Conservation (phyloP, 2,113 vertebrate species). For the Oryzias javanicus region DNA sequence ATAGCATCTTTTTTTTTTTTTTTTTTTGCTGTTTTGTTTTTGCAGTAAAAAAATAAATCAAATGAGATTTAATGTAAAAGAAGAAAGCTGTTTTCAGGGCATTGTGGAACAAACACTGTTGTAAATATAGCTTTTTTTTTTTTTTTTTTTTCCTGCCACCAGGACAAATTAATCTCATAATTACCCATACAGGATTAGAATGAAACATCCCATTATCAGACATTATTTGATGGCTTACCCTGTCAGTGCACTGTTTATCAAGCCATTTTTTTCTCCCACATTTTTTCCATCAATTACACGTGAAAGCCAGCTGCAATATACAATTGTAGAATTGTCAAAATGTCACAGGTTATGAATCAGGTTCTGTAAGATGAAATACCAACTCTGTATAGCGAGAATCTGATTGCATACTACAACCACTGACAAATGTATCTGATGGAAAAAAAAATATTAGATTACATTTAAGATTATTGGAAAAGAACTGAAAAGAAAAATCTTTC, state of each 20-base stretch:
- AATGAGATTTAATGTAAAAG: constrained; percentile 63
- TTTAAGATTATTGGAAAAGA: not conserved
- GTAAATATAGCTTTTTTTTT: constrained; percentile 56
- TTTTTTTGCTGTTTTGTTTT: not conserved
- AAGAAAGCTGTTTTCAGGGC: constrained; percentile 32
- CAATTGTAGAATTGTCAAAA: constrained; percentile 13
- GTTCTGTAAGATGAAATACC: not conserved
- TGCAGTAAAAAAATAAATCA: constrained; percentile 42
- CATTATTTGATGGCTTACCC: constrained; percentile 66
- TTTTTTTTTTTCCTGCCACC: constrained; percentile 52
- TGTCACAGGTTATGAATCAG: constrained; percentile 2
- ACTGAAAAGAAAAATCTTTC: not conserved
- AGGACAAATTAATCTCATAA: constrained; percentile 72
- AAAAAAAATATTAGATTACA: not conserved
- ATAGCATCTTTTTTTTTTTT: constrained; percentile 43
- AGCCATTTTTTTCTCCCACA: constrained; percentile 24
- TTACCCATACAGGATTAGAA: constrained; percentile 71
- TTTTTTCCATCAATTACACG: constrained; percentile 18
- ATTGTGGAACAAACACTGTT: constrained; percentile 33
- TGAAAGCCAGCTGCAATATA: constrained; percentile 12
- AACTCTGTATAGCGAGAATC: no score
- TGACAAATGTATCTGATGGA: not conserved
- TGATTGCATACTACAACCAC: not conserved
- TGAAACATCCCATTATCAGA: constrained; percentile 69
- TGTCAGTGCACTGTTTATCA: constrained; percentile 43